Evolutionary conservation across 2,797 vertebrate genomes (phyloP).

Genomic region (Sylvia borin): DNA sequence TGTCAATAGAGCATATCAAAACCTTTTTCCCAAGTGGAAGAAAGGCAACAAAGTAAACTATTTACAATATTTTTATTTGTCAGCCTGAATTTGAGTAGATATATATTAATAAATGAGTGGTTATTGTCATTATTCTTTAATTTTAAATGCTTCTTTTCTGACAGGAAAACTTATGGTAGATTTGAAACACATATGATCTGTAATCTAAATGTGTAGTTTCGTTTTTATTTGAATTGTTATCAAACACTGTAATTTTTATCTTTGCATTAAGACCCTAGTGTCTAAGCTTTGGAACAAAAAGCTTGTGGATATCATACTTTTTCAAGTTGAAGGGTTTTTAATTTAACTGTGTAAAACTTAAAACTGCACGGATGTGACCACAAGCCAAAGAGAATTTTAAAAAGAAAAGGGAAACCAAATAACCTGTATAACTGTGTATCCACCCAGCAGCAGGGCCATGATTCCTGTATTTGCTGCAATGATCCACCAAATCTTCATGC

Average conservation of each 20-base stretch:
- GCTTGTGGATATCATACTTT: background rate
- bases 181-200: background rate
- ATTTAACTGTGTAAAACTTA: background rate
- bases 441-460: background rate
- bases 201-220: background rate
- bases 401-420: background rate
- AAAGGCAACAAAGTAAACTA: background rate
- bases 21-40: background rate
- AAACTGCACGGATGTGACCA: background rate
- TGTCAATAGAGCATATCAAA: background rate
- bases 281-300: background rate
- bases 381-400: background rate
- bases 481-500: background rate
- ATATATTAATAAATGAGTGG: background rate
- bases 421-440: background rate
- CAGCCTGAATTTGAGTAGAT: background rate
- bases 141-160: background rate
- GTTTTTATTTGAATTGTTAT: background rate
- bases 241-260: background rate
- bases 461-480: background rate
- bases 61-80: background rate
- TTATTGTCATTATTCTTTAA: background rate
- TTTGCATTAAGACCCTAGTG: background rate
- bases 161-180: background rate
- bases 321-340: background rate